phyloP scores from a whole-genome alignment of 2,888 invertebrate genomes.

The Euphydryas editha region DNA sequence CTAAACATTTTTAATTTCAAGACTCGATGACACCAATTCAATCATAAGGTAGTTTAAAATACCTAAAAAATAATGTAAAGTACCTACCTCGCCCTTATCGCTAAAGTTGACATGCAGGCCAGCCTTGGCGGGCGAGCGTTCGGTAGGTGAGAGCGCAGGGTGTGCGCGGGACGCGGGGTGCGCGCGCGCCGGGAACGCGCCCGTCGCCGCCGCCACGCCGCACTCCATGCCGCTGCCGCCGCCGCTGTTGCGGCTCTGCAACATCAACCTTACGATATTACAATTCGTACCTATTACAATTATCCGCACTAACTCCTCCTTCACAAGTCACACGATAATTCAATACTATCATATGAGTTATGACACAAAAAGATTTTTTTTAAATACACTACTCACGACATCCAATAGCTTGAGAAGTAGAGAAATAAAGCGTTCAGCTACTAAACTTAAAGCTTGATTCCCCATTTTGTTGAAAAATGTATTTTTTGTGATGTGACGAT shows the following conservation, averaged over 20 bases:
- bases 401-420: too few species aligned
- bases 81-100: constrained; percentile 90
- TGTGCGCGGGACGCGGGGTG: constrained; percentile 75
- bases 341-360: too few species aligned
- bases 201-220: constrained; percentile 51
- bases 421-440: too few species aligned
- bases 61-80: not conserved
- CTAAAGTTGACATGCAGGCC: constrained; percentile 95
- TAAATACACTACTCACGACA: too few species aligned
- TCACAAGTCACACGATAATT: too few species aligned
- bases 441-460: too few species aligned
- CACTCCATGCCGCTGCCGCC: constrained; percentile 53
- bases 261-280: constrained; percentile 28
- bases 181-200: constrained; percentile 75
- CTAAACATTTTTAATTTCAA: not conserved
- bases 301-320: too few species aligned
- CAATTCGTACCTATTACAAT: too few species aligned
- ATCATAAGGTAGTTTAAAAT: not conserved
- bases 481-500: too few species aligned
- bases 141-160: constrained; percentile 84
- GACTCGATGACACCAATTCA: not conserved
- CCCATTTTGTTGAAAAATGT: too few species aligned
- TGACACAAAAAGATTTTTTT: too few species aligned
- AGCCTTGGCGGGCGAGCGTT: constrained; percentile 91
- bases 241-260: constrained; percentile 64